Evolutionary conservation across 2,888 invertebrate species (phyloP), one percentile per base, ranked within the genome.

Genomic region (Timema podura): DNA sequence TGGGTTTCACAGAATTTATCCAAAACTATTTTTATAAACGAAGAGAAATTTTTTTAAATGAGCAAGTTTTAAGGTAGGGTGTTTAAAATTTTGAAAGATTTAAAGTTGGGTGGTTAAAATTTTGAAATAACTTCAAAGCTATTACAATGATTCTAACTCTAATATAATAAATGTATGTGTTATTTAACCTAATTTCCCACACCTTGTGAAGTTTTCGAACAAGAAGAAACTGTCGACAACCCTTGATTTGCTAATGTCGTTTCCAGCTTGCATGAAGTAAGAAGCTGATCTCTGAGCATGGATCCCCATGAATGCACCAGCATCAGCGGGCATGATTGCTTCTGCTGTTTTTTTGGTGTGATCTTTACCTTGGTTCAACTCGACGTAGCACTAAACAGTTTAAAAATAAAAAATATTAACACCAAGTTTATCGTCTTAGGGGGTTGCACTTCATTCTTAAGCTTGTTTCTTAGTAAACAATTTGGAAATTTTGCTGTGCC

Each of bases 361-460:
- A 75, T 86, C 86, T 77, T 86, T 86, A 15, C 83, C 83, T 65
- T 82, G 81, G 77, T 85, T 86, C n/a, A 87, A 77, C 48, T 77
- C 77, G 48, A 85, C 61, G 61, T 30, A 61, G n/a, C 61, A 61
- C 61, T 61, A 45, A 30, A 30, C 30, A 30, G 30, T 30, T 30
- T 30, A 30, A 30, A 30, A 30, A 30, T 30, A 30, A 1, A 1
- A 30, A 30, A 30, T 30, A 30, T 30, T 30, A 30, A 30, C 3
- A 30, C 30, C 30, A 30, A 30, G 30, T 30, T 30, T 30, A 30
- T 30, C 1, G 30, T 30, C 30, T 30, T 30, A 30, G 64, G 68
- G 8, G 46, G 16, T 70, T 59, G 16, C 48, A 59, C 16, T 13
- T n/a, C n/a, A 16, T 70, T 70, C 10, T n/a, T n/a, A 13, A 46